Evolutionary conservation across 2,888 invertebrate genomes (phyloP).

Genomic region (Leptinotarsa tumamoca): DNA sequence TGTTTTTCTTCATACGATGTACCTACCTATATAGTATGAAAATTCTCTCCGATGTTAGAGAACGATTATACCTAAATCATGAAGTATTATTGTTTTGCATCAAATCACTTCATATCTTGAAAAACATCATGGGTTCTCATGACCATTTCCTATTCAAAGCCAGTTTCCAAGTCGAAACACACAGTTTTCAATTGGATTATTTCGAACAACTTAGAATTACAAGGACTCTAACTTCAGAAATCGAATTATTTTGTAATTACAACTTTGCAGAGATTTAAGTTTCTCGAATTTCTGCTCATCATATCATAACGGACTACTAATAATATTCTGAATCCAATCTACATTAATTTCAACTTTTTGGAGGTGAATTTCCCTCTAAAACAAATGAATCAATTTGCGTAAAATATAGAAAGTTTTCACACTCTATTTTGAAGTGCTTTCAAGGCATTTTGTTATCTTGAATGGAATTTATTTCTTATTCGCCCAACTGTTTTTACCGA

Average conservation of each 20-base stretch:
- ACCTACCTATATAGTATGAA: too few relatives aligned
- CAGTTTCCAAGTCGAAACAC: constrained; percentile 45
- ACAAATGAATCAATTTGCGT: constrained; percentile 49
- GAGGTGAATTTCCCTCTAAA: constrained; percentile 44
- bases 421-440: constrained; percentile 36
- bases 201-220: constrained; percentile 53
- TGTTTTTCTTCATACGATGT: too few relatives aligned
- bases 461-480: constrained; percentile 42
- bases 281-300: constrained; percentile 46
- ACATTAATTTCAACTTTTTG: constrained; percentile 33
- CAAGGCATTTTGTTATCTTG: constrained; percentile 44
- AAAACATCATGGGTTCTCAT: constrained; percentile 29
- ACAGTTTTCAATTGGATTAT: constrained; percentile 51
- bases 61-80: too few relatives aligned
- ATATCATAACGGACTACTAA: constrained; percentile 42
- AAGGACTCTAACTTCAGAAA: constrained; percentile 61
- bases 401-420: constrained; percentile 47
- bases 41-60: too few relatives aligned
- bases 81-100: background rate
- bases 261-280: constrained; percentile 59
- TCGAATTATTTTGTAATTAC: constrained; percentile 64
- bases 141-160: constrained; percentile 38
- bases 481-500: constrained; percentile 29
- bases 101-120: background rate
- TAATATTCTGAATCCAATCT: constrained; percentile 35